Percentiles rank a stretch among this genome's conserved stretches.
These are phyloP conservation scores for Diorhabda carinulata DNA, from an alignment of 1,140 invertebrate genomes.

Conservation along the genomic window DNA sequence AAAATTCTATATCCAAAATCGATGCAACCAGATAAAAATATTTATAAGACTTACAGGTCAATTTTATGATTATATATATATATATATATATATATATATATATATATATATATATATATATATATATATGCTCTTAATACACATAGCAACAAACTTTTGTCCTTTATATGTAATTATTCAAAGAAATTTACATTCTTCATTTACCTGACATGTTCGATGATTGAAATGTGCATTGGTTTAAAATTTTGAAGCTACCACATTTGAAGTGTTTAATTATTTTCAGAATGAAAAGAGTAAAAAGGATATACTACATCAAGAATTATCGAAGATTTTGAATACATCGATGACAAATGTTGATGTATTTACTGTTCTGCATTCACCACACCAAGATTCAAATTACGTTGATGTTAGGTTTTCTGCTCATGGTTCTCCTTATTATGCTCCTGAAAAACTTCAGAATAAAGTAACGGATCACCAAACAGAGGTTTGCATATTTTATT, in stretches of 20 bases:
- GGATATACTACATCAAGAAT: constrained; percentile 62
- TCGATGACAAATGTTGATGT: constrained; percentile 83
- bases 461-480: constrained; percentile 54
- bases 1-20: too few species aligned
- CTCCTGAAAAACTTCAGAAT: constrained; percentile 78
- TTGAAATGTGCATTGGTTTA: too few species aligned
- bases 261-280: constrained; percentile 26
- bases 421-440: constrained; percentile 88
- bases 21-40: too few species aligned
- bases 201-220: too few species aligned
- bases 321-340: constrained; percentile 72
- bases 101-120: neutral
- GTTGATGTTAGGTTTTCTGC: constrained; percentile 86
- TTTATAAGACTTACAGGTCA: too few species aligned
- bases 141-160: too few species aligned
- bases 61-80: neutral
- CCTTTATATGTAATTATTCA: too few species aligned
- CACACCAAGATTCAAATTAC: constrained; percentile 52
- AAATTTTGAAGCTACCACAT: neutral
- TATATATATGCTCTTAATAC: too few species aligned
- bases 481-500: constrained; percentile 50
- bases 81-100: neutral
- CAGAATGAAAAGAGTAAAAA: constrained; percentile 66
- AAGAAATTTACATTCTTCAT: too few species aligned
- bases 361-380: constrained; percentile 78